Evolutionary conservation across 2,113 vertebrate genomes (phyloP), one percentile per base, ranked within the genome.

Genomic region (Triplophysa dalaica): DNA sequence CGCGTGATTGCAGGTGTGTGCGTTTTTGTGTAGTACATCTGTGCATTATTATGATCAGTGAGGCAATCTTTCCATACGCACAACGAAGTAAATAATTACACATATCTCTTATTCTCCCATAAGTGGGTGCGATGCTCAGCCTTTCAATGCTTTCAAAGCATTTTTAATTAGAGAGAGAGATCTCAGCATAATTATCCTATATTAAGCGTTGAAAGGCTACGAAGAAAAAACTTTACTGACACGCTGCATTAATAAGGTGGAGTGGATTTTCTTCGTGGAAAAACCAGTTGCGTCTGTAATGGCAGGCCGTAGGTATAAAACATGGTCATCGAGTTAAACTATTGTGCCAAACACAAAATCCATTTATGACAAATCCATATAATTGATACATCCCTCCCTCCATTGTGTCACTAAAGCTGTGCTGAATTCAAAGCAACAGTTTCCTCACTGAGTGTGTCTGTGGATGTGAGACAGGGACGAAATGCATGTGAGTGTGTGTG

Each of bases 131-230:
- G 75, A 77, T 77, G 62, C 62, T 68, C 63, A 33, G 64, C 50
- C 79, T 74, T 70, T 33, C 45, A 58, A 63, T 81, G 41, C 58
- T 68, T 75, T 68, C 26, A 58, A 81, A 52, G 38, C 64, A 75
- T 60, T 73, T 52, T 66, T 73, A 78, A 78, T 60, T 68, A 66
- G 68, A 21, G 75, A 82, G 54, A 67, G 60, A 26, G 41, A 74
- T 58, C 48, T 68, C 63, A 50, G 38, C 41, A 73, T 78, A 82
- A 82, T 74, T 24, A 74, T 75, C 62, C 41, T 78, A 24, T 66
- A 78, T 61, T 60, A 74, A 78, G 68, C 43, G 64, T 43, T 54
- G 43, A 77, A 77, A 63, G 74, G 61, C 74, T 65, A 77, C 75
- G 22, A 77, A 62, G 43, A 66, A 77, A 77, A 70, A 64, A 72